Conservation (phyloP, 2,113 vertebrate genomes). For the Protobothrops flavoviridis region DNA sequence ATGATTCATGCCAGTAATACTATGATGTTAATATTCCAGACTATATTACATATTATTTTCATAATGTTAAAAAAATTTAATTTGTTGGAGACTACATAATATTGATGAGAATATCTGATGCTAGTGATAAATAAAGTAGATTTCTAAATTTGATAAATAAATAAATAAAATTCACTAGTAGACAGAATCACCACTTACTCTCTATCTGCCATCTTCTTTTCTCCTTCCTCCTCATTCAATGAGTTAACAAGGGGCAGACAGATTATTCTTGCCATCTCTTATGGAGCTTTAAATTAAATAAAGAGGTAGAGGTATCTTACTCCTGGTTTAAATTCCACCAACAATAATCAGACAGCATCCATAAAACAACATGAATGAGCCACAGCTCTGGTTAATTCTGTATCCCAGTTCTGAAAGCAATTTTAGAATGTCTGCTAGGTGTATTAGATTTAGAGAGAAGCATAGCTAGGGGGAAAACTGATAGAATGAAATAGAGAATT, state of each 20-base stretch:
- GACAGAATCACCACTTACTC: background rate
- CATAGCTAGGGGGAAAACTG: background rate
- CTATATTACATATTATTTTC: background rate
- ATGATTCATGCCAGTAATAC: background rate
- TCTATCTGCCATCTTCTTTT: background rate
- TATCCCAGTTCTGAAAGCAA: background rate
- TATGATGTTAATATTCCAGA: background rate
- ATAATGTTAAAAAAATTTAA: background rate
- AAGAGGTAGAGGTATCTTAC: background rate
- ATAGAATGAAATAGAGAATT: background rate
- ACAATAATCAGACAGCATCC: background rate
- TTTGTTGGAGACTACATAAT: background rate
- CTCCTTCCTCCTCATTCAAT: background rate
- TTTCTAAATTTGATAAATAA: background rate
- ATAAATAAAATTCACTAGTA: background rate
- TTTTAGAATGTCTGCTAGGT: background rate
- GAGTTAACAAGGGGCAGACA: background rate
- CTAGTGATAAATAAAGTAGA: background rate
- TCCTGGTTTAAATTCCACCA: background rate
- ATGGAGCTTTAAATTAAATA: background rate
- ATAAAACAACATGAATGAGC: background rate
- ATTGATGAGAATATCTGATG: background rate
- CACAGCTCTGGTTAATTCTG: background rate
- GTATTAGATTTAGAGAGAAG: background rate
- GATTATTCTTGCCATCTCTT: background rate